Evolutionary conservation across 2,888 invertebrate genomes (phyloP), one percentile per base, ranked within the genome.

Genomic region (Agrotis ipsilon): DNA sequence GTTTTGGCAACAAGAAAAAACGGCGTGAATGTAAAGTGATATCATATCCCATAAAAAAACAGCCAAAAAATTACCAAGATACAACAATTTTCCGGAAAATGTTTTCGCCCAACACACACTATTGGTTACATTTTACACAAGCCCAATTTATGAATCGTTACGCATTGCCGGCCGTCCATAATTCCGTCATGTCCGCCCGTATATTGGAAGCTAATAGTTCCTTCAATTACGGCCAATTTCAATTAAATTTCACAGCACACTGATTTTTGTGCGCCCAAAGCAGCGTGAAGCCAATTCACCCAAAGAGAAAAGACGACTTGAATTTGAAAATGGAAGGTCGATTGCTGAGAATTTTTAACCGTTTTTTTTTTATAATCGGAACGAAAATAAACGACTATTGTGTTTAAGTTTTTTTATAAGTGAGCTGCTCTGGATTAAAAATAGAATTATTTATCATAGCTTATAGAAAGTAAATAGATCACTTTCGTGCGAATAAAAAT

Each of bases 181-280:
- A 39, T 51, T 52, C 76, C 39, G 9, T 19, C 46, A 65, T 62
- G 43, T 43, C 63, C 27, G 19, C n/a, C 19, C 39, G 67, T 64
- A 64, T 52, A 82, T 74, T 64, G 69, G 51, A 59, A 79, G 60
- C 52, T 67, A 60, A 72, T 60, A 70, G 64, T 63, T 65, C 51
- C 58, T 68, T 52, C 67, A 76, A 80, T 80, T 72, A 75, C 63
- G 21, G 54, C 49, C 60, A 59, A 69, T 58, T 75, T 71, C 57
- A 64, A 63, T 80, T 68, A 75, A 67, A 80, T 80, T 82, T 72
- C 63, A 75, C 68, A 69, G 49, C 24, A 63, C 62, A 80, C 80
- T 69, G 79, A 62, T 72, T 78, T 81, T 78, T 57, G 80, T 75
- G 68, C 52, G 72, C 68, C 16, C 72, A 63, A 69, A 82, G 66